These are phyloP conservation scores for Ephestia elutella DNA, from an alignment of 1,140 invertebrate species.

Conservation along the genomic window DNA sequence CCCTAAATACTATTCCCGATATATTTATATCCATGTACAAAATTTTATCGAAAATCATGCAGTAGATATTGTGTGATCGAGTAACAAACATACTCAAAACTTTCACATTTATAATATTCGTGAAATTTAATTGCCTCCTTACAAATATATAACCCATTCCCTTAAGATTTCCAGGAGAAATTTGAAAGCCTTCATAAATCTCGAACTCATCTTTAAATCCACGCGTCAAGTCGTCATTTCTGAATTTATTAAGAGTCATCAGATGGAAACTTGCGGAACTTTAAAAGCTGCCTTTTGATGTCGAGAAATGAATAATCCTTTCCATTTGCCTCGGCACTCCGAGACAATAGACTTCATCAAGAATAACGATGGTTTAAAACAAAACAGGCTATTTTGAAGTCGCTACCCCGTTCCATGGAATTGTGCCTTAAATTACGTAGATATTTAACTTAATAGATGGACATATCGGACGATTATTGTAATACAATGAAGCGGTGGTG, in stretches of 20 bases:
- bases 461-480: background rate
- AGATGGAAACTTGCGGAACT: slow-evolving; percentile 41
- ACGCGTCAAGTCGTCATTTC: slow-evolving; percentile 13
- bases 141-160: no score
- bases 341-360: slow-evolving; percentile 60
- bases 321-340: slow-evolving; percentile 45
- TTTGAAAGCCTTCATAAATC: background rate
- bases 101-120: no score
- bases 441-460: background rate
- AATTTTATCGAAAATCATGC: no score
- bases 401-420: slow-evolving; percentile 30
- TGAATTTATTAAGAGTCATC: slow-evolving; percentile 54
- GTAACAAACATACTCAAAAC: no score
- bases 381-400: slow-evolving; percentile 53
- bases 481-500: no score
- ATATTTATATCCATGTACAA: no score
- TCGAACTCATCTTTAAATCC: background rate
- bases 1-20: no score
- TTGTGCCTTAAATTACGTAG: slow-evolving; percentile 21
- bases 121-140: no score
- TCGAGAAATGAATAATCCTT: slow-evolving; percentile 63
- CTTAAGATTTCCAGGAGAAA: no score
- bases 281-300: slow-evolving; percentile 54
- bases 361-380: slow-evolving; percentile 61
- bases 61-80: no score